These are phyloP conservation scores for Nymphicus hollandicus DNA, from an alignment of 2,113 vertebrate genomes.

Conservation along the genomic window DNA sequence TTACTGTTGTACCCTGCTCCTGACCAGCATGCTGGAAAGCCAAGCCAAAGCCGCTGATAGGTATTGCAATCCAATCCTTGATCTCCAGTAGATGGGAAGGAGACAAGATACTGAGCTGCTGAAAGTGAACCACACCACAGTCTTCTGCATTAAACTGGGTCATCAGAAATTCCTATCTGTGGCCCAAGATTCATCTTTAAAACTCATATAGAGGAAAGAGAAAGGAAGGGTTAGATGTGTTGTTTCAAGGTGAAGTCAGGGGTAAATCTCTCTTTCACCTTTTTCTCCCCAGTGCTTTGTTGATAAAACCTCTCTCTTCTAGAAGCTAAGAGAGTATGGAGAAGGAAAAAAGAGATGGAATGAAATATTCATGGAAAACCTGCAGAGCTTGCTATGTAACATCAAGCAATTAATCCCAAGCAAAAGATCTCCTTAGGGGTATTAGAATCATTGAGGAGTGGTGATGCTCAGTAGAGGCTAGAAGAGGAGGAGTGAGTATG, in stretches of 20 bases:
- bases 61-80: not conserved
- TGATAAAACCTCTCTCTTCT: not conserved
- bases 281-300: not conserved
- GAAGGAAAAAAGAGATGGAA: not conserved
- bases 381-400: not conserved
- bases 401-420: not conserved
- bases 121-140: not conserved
- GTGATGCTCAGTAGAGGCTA: not conserved
- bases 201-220: not conserved
- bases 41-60: not conserved
- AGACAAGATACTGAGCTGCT: not conserved
- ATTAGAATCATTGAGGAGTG: accelerated
- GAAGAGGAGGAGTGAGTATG: not conserved
- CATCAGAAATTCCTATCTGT: not conserved
- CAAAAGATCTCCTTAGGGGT: not conserved
- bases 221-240: not conserved
- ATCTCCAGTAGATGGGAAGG: not conserved
- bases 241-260: not conserved
- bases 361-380: not conserved
- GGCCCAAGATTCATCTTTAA: not conserved
- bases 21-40: not conserved
- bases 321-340: not conserved
- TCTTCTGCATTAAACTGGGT: not conserved
- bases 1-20: not conserved
- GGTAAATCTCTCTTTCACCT: not conserved